Evolutionary conservation across 2,888 invertebrate species (phyloP), one percentile per base, ranked within the genome.

Genomic region (Rhorus exstirpatorius): DNA sequence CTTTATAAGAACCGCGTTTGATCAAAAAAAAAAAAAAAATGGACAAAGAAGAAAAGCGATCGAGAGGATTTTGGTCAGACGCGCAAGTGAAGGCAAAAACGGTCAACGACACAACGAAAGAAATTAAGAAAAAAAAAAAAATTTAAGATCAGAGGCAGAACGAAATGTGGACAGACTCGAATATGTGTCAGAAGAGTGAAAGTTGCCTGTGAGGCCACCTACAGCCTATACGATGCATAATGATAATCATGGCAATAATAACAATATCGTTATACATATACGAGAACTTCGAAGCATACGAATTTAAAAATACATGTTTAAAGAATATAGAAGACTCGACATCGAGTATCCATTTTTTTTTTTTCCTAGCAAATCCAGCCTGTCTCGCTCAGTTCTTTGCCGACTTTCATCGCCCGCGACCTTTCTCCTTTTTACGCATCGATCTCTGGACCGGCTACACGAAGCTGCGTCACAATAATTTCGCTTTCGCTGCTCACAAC

Each of bases 391-490:
- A 51, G 71, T 53, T 49, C 53, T 76, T 77, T 81, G 80, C 81
- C 84, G 81, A 89, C 90, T 91, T 90, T 90, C 90, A 88, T 90
- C 88, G 82, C 60, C 12, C 86, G n/a, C n/a, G 86, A 87, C 89
- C 88, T 88, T 89, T 88, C 86, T 88, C 87, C 84, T 83, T 85
- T 76, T 76, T 61, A 17, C 44, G 51, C 2, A 65, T 55, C 58
- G 51, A 58, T 76, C 19, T 49, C 38, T 80, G 80, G 77, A 81
- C 76, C 83, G n/a, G 63, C 77, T 68, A n/a, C 41, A 14, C 10
- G 81, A 60, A 31, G 79, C 81, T 67, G 63, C 78, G 46, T 68
- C 68, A 60, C 65, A 80, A 55, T 63, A 83, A 88, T 91, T 90
- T 91, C 89, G 87, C 91, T 91, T 91, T 91, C 91, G 88, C 90